phyloP scores from a whole-genome alignment of 2,888 invertebrate species.

The Chironomus tentans region DNA sequence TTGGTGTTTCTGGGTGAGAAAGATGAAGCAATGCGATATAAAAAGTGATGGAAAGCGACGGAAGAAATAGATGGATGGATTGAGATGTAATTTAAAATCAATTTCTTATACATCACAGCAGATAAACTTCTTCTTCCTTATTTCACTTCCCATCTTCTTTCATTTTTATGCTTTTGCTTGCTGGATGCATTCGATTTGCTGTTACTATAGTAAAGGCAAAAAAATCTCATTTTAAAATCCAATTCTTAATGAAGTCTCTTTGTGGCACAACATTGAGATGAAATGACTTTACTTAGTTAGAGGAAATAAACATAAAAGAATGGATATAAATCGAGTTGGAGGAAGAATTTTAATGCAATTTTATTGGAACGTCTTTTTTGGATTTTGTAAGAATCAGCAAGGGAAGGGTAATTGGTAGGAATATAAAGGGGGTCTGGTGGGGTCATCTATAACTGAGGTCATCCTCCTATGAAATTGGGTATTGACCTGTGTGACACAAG shows the following conservation, averaged over 20 bases:
- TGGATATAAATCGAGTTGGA: background rate
- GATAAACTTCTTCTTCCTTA: conserved; percentile 8
- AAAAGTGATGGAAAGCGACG: background rate
- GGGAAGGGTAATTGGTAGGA: too few species aligned
- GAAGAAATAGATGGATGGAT: conserved; percentile 1
- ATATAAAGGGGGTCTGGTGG: too few species aligned
- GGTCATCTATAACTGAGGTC: too few species aligned
- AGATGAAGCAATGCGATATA: background rate
- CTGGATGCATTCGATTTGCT: background rate
- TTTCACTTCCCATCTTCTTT: background rate
- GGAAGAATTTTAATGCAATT: background rate
- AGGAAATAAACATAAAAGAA: background rate
- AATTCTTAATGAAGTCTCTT: conserved; percentile 2
- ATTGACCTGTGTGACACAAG: too few species aligned
- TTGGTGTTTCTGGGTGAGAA: background rate
- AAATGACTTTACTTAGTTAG: background rate
- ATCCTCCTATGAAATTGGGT: too few species aligned
- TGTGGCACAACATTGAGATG: background rate
- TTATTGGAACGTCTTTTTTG: too few species aligned
- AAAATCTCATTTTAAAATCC: conserved; percentile 8
- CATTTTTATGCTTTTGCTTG: too few species aligned
- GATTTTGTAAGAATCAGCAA: too few species aligned
- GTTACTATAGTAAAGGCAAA: background rate
- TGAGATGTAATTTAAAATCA: conserved; percentile 27
- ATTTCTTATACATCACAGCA: conserved; percentile 15